A percentile compares a stretch with the other conserved stretches of the same genome.
Evolutionary conservation across 2,888 invertebrate genomes (phyloP).

Genomic region (Heliconius hortense): DNA sequence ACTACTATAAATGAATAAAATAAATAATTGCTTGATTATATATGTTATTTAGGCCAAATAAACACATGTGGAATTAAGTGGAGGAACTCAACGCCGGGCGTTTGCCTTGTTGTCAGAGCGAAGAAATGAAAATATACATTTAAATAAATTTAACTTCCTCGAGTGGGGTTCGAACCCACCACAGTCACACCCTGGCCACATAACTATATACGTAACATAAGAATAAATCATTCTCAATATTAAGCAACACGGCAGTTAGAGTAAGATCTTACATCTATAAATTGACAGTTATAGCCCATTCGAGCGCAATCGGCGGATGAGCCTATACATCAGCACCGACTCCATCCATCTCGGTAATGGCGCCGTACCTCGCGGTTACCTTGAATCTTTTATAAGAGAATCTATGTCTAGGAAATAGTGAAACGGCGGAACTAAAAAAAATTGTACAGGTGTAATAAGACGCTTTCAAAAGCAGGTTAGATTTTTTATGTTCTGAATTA

Average conservation of each 20-base stretch:
- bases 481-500: no score
- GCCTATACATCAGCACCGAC: conserved; percentile 66
- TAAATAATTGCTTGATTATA: no score
- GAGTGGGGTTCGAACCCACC: no score
- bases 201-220: not conserved
- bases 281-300: conserved; percentile 44
- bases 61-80: no score
- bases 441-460: not conserved
- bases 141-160: no score
- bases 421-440: not conserved
- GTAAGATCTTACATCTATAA: conserved; percentile 28
- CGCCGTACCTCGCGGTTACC: conserved; percentile 62
- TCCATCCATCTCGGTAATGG: conserved; percentile 69
- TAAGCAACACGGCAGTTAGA: not conserved
- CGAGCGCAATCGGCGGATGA: conserved; percentile 67
- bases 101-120: no score
- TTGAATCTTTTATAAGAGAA: conserved; percentile 70
- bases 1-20: no score
- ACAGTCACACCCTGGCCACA: no score
- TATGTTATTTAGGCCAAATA: no score
- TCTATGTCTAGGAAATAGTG: conserved; percentile 24
- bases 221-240: not conserved
- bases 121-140: no score
- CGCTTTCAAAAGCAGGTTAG: not conserved
- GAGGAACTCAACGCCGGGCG: no score